These are phyloP conservation scores for Oligia fasciuncula DNA, from an alignment of 2,888 invertebrate species.

Conservation along the genomic window DNA sequence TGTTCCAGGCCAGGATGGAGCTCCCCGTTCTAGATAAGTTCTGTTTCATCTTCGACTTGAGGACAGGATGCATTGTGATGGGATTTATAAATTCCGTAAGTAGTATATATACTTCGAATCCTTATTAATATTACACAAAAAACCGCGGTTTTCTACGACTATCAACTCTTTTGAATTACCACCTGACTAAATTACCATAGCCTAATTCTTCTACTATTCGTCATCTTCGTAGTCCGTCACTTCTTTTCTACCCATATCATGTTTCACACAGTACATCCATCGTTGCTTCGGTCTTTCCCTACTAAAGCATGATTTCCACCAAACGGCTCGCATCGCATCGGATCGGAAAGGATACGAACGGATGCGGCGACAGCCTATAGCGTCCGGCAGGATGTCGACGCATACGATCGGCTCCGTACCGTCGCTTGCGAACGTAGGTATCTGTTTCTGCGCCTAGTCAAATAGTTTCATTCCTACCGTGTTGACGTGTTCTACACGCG, in stretches of 20 bases:
- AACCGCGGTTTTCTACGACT: background rate
- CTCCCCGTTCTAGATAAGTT: conserved; percentile 86
- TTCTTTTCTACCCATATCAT: background rate
- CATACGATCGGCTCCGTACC: too few relatives aligned
- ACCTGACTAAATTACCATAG: too few relatives aligned
- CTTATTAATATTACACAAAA: background rate
- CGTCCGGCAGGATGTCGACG: too few relatives aligned
- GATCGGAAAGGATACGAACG: too few relatives aligned
- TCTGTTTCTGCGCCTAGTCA: too few relatives aligned
- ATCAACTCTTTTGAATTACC: background rate
- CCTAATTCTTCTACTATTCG: too few relatives aligned
- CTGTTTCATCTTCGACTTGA: conserved; percentile 83
- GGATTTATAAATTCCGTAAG: conserved; percentile 84
- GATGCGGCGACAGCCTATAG: too few relatives aligned
- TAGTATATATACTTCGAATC: conserved; percentile 19
- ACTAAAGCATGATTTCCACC: background rate
- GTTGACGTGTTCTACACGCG: too few relatives aligned
- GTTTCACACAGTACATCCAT: background rate
- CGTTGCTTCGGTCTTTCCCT: background rate
- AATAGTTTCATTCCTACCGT: too few relatives aligned
- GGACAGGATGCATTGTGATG: conserved; percentile 84
- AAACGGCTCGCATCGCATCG: too few relatives aligned
- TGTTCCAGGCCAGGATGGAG: conserved; percentile 82
- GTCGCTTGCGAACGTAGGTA: too few relatives aligned
- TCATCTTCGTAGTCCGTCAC: background rate